Percentiles rank a stretch among this genome's conserved stretches.
Conservation (phyloP, 2,113 vertebrate species). For the Cariama cristata region DNA sequence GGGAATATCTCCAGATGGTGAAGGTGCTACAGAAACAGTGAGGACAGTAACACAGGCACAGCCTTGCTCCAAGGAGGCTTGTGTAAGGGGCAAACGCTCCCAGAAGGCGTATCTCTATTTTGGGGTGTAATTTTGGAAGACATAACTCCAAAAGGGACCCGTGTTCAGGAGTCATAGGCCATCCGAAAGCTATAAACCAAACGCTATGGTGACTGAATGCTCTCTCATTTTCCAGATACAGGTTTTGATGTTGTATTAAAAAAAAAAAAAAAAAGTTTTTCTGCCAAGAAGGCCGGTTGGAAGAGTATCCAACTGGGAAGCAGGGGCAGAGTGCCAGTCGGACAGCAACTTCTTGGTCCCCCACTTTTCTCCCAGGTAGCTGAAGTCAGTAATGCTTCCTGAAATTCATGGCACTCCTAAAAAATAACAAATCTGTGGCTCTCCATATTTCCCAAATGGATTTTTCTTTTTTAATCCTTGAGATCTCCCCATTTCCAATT, state of each 20-base stretch:
- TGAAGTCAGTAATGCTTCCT: neutral
- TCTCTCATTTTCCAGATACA: neutral
- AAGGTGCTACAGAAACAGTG: neutral
- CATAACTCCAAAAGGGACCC: neutral
- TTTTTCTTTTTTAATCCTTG: neutral
- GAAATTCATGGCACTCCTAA: neutral
- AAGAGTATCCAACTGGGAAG: neutral
- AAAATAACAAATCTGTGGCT: rapidly evolving
- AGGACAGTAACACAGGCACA: neutral
- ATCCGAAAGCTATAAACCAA: neutral
- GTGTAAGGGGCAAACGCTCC: neutral
- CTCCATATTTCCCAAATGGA: neutral
- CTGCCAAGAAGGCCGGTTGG: neutral
- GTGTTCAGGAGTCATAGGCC: neutral
- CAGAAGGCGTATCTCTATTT: neutral
- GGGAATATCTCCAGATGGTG: neutral
- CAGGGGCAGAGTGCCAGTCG: rapidly evolving
- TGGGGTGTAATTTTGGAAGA: neutral
- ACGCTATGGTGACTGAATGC: neutral
- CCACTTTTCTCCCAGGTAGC: neutral
- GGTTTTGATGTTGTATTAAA: neutral
- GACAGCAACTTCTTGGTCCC: neutral
- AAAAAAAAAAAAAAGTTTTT: neutral
- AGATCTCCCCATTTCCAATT: neutral
- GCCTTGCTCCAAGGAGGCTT: neutral